A percentile compares a stretch with the other conserved stretches of the same genome.
These are phyloP conservation scores for Rachycentron canadum DNA, from an alignment of 2,797 vertebrate species.

Conservation along the genomic window DNA sequence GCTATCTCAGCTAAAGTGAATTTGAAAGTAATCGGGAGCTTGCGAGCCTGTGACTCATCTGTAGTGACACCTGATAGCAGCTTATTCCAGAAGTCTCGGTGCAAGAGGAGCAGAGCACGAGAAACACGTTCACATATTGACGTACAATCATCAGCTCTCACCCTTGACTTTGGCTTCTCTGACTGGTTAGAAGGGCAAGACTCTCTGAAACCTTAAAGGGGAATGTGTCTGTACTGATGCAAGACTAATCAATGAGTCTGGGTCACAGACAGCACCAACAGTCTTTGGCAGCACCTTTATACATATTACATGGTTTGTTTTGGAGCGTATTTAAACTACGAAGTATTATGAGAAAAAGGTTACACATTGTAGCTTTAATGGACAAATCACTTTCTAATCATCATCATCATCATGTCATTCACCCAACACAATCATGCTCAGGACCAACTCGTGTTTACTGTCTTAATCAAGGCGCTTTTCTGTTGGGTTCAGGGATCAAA, in stretches of 20 bases:
- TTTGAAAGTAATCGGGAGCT: neutral
- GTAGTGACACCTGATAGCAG: too few relatives aligned
- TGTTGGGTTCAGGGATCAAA: constrained; percentile 15
- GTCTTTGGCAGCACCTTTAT: neutral
- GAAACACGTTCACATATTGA: neutral
- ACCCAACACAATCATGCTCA: constrained; percentile 1
- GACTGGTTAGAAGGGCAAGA: neutral
- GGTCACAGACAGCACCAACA: neutral
- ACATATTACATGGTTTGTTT: neutral
- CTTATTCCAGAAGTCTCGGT: neutral
- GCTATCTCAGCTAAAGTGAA: neutral
- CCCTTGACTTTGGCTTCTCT: neutral
- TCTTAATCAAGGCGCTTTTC: constrained; percentile 11
- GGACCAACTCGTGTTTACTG: neutral
- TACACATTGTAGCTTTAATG: neutral
- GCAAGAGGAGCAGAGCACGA: neutral
- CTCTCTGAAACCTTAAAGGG: neutral
- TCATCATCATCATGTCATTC: constrained; percentile 14
- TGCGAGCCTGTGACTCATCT: neutral
- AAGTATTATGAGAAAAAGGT: neutral
- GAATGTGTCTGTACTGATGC: neutral
- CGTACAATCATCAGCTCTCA: neutral
- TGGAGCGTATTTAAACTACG: neutral
- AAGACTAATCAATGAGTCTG: neutral
- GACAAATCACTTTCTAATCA: constrained; percentile 30